Base-by-base conservation (phyloP, 2,888 invertebrate genomes). In the Calameuta pallipes region DNA sequence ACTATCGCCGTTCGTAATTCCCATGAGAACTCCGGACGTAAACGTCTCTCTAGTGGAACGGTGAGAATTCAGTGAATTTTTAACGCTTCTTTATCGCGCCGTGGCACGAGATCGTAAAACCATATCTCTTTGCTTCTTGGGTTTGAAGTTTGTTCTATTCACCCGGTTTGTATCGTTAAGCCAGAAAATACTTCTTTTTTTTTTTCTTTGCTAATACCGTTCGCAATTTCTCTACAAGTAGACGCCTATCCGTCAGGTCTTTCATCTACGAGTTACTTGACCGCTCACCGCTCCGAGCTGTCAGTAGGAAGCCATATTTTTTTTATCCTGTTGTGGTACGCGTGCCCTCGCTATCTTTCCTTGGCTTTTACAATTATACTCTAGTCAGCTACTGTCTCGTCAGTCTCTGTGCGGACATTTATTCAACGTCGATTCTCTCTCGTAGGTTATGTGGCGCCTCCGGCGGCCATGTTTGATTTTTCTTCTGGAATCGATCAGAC, bases 51-150 rank as follows among this genome's bases (percentile, higher is more conserved):
- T 56, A 9, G 56, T 56, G 56, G 56, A 56, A 56, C 56, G 56
- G 23, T 23, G 56, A 56, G 56, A 56, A 56, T 56, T 23, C 56
- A 56, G 23, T 56, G 56, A 56, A 56, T 56, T 56, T 56, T 56
- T 56, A 56, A 56, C 56, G 56, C 56, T 34, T 71, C 34, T 71
- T 71, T 30, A 31, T 71, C 71, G 23, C 31, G 23, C 34, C 34
- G 71, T 71, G 71, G 30, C 71, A 34, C 71, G 71, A 71, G 31
- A 33, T 71, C 71, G 71, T 33, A 31, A 71, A 71, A 15, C 23
- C 13, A 34, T 30, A 34, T 13, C 71, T 31, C 71, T 33, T 34
- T 34, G 30, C 71, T 71, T 33, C 30, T 30, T 30, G 23, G 23
- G 34, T 71, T 71, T 15, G 12, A 71, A 23, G 11, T 30, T 71